Percentiles rank a stretch among this genome's conserved stretches.
Evolutionary conservation across 2,113 vertebrate species (phyloP).

Genomic region (Cryptotis parvus): DNA sequence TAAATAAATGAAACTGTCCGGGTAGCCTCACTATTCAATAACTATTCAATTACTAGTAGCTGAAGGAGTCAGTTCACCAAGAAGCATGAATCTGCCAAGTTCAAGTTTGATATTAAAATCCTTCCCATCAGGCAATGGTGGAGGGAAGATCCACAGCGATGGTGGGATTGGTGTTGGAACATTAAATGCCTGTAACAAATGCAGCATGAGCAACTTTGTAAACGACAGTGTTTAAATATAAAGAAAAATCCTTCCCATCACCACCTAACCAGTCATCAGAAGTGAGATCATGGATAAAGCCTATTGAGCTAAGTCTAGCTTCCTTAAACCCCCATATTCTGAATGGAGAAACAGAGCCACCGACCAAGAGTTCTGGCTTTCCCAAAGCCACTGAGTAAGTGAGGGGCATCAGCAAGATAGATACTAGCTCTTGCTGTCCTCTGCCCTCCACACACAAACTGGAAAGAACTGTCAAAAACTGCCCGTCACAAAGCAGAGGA

Average conservation of each 20-base stretch:
- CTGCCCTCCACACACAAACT: neutral
- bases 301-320: neutral
- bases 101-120: neutral
- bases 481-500: slow-evolving; percentile 68
- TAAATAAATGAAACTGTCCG: neutral
- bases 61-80: slow-evolving; percentile 11
- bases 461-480: neutral
- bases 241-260: neutral
- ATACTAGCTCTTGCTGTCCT: neutral
- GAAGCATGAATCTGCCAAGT: neutral
- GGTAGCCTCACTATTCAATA: neutral
- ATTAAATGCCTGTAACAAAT: neutral
- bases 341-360: slow-evolving; percentile 40
- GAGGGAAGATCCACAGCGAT: too few species aligned
- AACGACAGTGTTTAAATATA: too few species aligned
- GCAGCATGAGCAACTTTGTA: too few species aligned
- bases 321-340: slow-evolving; percentile 31
- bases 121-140: neutral
- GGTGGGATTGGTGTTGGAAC: too few species aligned
- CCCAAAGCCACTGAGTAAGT: neutral
- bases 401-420: neutral
- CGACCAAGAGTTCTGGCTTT: neutral
- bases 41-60: neutral
- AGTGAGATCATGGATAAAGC: neutral
- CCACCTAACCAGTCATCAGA: neutral